phyloP scores from a whole-genome alignment of 2,113 vertebrate genomes.

The Anguilla rostrata region DNA sequence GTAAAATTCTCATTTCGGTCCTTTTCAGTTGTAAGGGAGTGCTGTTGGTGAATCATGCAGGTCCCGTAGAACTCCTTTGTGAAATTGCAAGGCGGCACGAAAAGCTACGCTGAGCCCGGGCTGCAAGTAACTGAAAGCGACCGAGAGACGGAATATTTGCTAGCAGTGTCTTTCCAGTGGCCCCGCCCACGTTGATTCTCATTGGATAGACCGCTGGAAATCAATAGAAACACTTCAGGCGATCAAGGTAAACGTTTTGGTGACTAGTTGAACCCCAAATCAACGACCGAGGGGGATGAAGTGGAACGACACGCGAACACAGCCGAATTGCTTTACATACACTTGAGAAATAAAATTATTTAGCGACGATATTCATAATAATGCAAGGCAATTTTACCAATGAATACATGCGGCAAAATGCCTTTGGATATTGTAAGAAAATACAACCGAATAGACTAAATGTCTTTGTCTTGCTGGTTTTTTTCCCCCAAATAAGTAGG shows the following conservation, averaged over 20 bases:
- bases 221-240: slow-evolving; percentile 52
- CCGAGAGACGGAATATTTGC: slow-evolving; percentile 61
- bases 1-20: slow-evolving; percentile 63
- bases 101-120: slow-evolving; percentile 51
- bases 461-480: background rate
- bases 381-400: background rate
- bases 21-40: slow-evolving; percentile 30
- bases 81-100: slow-evolving; percentile 38
- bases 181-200: slow-evolving; percentile 58
- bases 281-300: slow-evolving; percentile 11
- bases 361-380: background rate
- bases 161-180: slow-evolving; percentile 41
- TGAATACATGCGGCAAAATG: background rate
- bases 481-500: background rate
- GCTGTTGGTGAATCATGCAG: slow-evolving; percentile 46
- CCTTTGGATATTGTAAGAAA: background rate
- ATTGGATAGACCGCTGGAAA: slow-evolving; percentile 59
- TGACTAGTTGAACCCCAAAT: slow-evolving; percentile 37
- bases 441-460: background rate
- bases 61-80: slow-evolving; percentile 48
- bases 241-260: slow-evolving; percentile 52
- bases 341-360: background rate
- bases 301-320: slow-evolving; percentile 12
- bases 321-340: slow-evolving; percentile 7
- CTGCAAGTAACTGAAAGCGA: slow-evolving; percentile 64